These are phyloP conservation scores for Porites australiensis DNA, from an alignment of 64 coral and sea anemone genomes.

Conservation along the genomic window DNA sequence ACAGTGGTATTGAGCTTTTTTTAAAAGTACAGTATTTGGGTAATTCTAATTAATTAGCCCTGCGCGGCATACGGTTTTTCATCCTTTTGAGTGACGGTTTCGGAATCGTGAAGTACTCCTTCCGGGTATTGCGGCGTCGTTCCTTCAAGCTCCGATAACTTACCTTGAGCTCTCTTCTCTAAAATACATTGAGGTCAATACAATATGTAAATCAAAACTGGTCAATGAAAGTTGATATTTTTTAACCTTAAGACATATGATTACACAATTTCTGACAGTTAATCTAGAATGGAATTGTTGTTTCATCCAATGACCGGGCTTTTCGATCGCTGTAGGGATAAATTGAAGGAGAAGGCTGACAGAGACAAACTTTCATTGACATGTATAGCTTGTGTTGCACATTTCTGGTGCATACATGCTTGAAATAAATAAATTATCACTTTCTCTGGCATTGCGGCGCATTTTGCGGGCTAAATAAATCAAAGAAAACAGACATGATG, in stretches of 20 bases:
- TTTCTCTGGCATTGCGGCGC: not conserved
- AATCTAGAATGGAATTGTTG: slow-evolving; percentile 8
- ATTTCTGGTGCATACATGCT: too few species aligned
- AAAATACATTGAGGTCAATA: slow-evolving; percentile 14
- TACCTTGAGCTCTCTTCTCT: slow-evolving; percentile 16
- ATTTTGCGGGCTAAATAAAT: slow-evolving; percentile 19
- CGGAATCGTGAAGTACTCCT: slow-evolving; percentile 21
- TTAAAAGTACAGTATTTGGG: slow-evolving; percentile 13
- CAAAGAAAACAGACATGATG: slow-evolving; percentile 27
- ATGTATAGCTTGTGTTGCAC: slow-evolving; percentile 23
- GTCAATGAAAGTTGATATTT: slow-evolving; percentile 24
- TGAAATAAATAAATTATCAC: not conserved
- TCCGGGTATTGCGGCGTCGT: not conserved
- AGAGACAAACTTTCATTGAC: slow-evolving; percentile 10
- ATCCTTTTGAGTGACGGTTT: slow-evolving; percentile 20
- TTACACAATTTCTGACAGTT: slow-evolving; percentile 20
- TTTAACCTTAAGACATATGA: slow-evolving; percentile 12
- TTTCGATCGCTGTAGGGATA: slow-evolving; percentile 26
- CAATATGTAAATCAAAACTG: slow-evolving; percentile 8
- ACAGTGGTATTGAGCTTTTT: slow-evolving; percentile 5
- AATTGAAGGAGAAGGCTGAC: slow-evolving; percentile 12
- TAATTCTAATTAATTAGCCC: slow-evolving; percentile 14
- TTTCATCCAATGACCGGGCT: slow-evolving; percentile 9
- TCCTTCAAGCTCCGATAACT: slow-evolving; percentile 13
- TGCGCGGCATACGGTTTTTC: slow-evolving; percentile 17